A percentile compares a stretch with the other conserved stretches of the same genome.
Evolutionary conservation across 2,113 vertebrate species (phyloP).

Genomic region (Electrona antarctica): DNA sequence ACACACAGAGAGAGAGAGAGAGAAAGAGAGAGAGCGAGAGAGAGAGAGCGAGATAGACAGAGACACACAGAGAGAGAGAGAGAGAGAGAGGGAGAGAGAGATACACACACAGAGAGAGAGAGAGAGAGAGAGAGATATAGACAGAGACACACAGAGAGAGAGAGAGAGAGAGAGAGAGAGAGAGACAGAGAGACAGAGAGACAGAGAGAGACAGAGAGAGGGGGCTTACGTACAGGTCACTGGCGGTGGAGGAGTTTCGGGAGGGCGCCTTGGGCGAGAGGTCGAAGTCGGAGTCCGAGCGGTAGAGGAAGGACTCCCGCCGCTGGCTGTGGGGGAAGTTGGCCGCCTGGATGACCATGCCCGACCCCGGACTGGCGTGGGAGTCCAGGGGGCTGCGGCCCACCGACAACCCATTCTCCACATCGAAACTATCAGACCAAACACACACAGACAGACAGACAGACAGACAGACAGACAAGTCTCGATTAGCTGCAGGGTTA

Average conservation of each 20-base stretch:
- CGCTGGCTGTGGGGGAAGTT: conserved; percentile 86
- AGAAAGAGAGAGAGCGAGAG: too few species aligned
- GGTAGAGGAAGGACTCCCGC: conserved; percentile 93
- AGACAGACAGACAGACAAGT: neutral
- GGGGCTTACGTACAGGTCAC: conserved; percentile 86
- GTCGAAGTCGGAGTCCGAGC: conserved; percentile 92
- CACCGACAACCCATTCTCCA: conserved; percentile 87
- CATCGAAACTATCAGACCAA: conserved; percentile 82
- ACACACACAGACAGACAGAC: conserved; percentile 9
- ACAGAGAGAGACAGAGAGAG: too few species aligned
- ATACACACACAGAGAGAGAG: too few species aligned
- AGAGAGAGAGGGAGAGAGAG: too few species aligned
- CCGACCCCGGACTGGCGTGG: conserved; percentile 82
- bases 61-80: too few species aligned
- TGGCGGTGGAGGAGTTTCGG: conserved; percentile 88
- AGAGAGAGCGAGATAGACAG: too few species aligned
- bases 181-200: too few species aligned
- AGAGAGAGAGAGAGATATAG: too few species aligned
- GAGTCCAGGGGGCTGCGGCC: conserved; percentile 81
- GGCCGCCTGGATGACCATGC: conserved; percentile 82
- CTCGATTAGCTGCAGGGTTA: too few species aligned
- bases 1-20: too few species aligned
- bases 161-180: too few species aligned
- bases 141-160: too few species aligned
- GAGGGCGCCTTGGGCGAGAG: conserved; percentile 89